A percentile compares a stretch with the other conserved stretches of the same genome.
Evolutionary conservation across 2,888 invertebrate species (phyloP).

Genomic region (Drosophila lutescens): DNA sequence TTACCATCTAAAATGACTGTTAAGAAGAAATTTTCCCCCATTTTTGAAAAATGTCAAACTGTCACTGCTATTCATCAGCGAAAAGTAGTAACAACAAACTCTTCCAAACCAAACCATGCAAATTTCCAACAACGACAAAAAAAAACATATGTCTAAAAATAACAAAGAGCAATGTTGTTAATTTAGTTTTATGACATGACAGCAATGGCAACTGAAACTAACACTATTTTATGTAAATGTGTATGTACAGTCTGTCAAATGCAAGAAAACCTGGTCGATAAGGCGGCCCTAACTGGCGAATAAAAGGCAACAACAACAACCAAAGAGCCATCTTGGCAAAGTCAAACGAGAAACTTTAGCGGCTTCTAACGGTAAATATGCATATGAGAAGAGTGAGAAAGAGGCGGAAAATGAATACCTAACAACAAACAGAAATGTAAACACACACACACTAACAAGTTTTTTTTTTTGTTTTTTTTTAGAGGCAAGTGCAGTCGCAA

Average conservation of each 20-base stretch:
- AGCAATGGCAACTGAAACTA: slow-evolving; percentile 27
- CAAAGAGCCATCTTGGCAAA: slow-evolving; percentile 45
- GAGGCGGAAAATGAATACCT: slow-evolving; percentile 31
- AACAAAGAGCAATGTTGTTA: slow-evolving; percentile 48
- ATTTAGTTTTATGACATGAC: slow-evolving; percentile 66
- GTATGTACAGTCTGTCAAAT: slow-evolving; percentile 39
- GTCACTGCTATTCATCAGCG: slow-evolving; percentile 34
- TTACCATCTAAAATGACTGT: not conserved
- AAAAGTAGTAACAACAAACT: slow-evolving; percentile 22
- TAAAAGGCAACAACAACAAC: not conserved
- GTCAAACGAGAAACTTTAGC: slow-evolving; percentile 54
- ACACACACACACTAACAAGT: not conserved
- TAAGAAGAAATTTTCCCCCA: not conserved
- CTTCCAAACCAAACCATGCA: slow-evolving; percentile 23
- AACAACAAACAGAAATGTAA: slow-evolving; percentile 53
- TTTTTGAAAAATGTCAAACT: slow-evolving; percentile 44
- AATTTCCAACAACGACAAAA: slow-evolving; percentile 21
- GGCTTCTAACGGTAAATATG: slow-evolving; percentile 68
- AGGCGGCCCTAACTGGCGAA: slow-evolving; percentile 29
- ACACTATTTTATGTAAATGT: not conserved
- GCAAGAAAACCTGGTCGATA: slow-evolving; percentile 41
- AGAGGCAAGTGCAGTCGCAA: slow-evolving; percentile 65
- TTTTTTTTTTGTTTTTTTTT: not conserved
- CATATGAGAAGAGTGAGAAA: slow-evolving; percentile 47
- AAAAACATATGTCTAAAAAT: slow-evolving; percentile 38